phyloP scores from a whole-genome alignment of 1,140 invertebrate genomes.

The Scaptodrosophila lebanonensis region DNA sequence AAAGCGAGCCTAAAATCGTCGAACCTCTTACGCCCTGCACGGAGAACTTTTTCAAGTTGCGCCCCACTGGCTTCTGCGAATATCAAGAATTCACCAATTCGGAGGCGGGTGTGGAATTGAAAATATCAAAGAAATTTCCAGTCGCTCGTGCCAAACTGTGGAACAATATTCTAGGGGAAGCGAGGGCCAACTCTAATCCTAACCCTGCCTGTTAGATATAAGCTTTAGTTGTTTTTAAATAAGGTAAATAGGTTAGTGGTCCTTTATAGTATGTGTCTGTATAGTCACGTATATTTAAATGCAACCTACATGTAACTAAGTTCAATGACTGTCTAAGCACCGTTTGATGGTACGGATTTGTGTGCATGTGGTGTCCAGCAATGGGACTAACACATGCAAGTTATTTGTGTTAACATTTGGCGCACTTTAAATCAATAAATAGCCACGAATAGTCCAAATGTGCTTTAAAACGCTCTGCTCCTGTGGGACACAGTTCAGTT shows the following conservation, averaged over 20 bases:
- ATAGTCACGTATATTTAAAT: too few relatives aligned
- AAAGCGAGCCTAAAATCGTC: conserved; percentile 36
- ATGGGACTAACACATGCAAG: conserved; percentile 41
- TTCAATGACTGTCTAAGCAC: too few relatives aligned
- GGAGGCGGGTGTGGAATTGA: conserved; percentile 1
- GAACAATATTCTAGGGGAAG: conserved; percentile 34
- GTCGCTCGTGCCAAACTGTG: conserved; percentile 40
- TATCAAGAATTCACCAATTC: conserved; percentile 58
- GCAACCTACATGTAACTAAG: too few relatives aligned
- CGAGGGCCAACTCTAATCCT: too few relatives aligned
- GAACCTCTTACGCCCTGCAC: conserved; percentile 35
- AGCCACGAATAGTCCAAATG: neutral
- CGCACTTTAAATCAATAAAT: conserved; percentile 57
- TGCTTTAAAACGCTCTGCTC: conserved; percentile 2
- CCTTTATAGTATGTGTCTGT: too few relatives aligned
- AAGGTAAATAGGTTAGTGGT: conserved; percentile 1
- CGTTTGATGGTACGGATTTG: too few relatives aligned
- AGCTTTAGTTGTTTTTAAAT: neutral
- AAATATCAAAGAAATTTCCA: conserved; percentile 34
- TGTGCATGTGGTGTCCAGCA: neutral
- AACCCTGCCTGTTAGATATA: too few relatives aligned
- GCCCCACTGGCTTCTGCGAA: conserved; percentile 57
- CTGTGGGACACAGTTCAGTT: conserved; percentile 41
- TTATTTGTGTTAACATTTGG: conserved; percentile 34
- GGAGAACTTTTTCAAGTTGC: conserved; percentile 21